phyloP scores from a whole-genome alignment of 2,113 vertebrate genomes.

The Excalfactoria chinensis region DNA sequence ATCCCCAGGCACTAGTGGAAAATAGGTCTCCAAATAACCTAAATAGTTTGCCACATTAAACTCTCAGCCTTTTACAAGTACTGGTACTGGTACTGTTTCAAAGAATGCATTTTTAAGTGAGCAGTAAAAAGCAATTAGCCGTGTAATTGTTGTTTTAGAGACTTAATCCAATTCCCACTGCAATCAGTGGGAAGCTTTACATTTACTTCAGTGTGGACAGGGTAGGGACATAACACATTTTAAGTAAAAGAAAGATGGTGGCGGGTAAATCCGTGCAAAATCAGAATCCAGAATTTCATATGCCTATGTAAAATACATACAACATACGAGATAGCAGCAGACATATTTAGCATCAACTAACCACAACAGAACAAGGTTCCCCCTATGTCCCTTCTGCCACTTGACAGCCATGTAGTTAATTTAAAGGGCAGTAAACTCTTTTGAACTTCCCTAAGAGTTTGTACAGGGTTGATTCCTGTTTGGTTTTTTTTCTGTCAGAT shows the following conservation, averaged over 20 bases:
- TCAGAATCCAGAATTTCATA: neutral
- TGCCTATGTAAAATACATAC: neutral
- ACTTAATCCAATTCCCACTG: constrained; percentile 48
- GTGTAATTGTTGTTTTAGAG: constrained; percentile 65
- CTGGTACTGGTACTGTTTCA: constrained; percentile 62
- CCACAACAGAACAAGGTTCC: neutral
- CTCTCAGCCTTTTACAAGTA: constrained; percentile 51
- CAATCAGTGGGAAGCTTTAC: constrained; percentile 25
- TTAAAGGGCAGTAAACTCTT: neutral
- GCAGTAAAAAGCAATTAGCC: constrained; percentile 69
- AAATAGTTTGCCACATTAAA: constrained; percentile 46
- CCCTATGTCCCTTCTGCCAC: neutral
- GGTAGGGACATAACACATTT: neutral
- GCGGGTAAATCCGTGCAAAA: neutral
- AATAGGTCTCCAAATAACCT: constrained; percentile 50
- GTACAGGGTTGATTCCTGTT: neutral
- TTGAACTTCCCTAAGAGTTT: neutral
- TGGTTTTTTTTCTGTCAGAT: neutral
- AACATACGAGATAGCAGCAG: neutral
- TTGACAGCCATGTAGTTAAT: neutral
- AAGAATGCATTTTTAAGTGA: constrained; percentile 69
- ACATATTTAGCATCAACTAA: neutral
- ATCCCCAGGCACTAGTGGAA: constrained; percentile 10
- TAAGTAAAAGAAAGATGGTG: neutral
- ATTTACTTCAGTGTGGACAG: neutral